A percentile compares a stretch with the other conserved stretches of the same genome.
Evolutionary conservation across 2,113 vertebrate genomes (phyloP).

Genomic region (Rhinolophus sinicus): DNA sequence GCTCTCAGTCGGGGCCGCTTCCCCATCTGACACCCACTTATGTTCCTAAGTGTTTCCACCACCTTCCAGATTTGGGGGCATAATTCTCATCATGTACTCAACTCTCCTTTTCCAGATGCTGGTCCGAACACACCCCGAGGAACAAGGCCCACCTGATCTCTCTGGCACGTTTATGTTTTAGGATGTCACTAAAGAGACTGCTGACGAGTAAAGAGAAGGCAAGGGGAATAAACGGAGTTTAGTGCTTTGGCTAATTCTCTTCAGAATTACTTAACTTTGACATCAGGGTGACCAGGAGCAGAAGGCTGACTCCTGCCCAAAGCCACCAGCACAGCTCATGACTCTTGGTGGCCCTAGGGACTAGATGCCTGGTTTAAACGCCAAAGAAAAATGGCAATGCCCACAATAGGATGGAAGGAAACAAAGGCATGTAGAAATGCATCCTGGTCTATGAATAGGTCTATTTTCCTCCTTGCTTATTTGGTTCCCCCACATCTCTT

Average conservation of each 20-base stretch:
- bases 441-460: fast-evolving
- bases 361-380: fast-evolving
- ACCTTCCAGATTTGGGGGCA: fast-evolving
- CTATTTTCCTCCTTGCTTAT: not conserved
- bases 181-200: fast-evolving
- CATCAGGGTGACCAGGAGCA: fast-evolving
- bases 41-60: fast-evolving
- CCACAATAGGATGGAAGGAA: fast-evolving
- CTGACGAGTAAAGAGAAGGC: not conserved
- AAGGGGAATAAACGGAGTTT: too few relatives aligned
- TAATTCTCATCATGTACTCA: fast-evolving
- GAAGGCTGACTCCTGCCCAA: not conserved
- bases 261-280: not conserved
- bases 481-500: too few relatives aligned
- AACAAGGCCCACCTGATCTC: fast-evolving
- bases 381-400: fast-evolving
- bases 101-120: not conserved
- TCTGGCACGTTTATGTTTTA: fast-evolving
- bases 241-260: not conserved
- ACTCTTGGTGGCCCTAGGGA: fast-evolving
- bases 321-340: fast-evolving
- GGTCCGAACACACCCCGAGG: fast-evolving
- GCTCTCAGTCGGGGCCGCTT: fast-evolving
- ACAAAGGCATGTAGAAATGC: fast-evolving
- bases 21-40: fast-evolving